Evolutionary conservation across 1,140 invertebrate genomes (phyloP), one percentile per base, ranked within the genome.

Genomic region (Sesamia nonagrioides): DNA sequence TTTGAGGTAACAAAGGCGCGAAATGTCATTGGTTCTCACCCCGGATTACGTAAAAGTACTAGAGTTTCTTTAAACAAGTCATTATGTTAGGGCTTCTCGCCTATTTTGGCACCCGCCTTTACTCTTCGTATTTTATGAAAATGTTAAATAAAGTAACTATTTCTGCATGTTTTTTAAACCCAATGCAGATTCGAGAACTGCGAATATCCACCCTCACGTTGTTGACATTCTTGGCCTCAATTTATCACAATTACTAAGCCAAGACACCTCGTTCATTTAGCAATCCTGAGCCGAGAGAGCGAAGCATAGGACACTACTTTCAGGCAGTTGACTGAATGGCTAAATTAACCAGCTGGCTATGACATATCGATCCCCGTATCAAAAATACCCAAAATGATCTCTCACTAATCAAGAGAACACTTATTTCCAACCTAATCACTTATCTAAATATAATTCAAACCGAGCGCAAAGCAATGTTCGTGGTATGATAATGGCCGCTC

Each of bases 11-110:
- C 42, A 48, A 6, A 40, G 42, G 60, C 13, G 18, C 21, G 21
- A 69, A 50, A 45, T n/a, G 42, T 69, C 66, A 69, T 42, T 21
- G 21, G 18, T 50, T 50, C 66, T 33, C 15, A 50, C 66, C 66
- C 60, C 42, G 18, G 42, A 42, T 50, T 48, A 48, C 27, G 66
- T 69, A 21, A 45, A 69, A 69, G 66, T 69, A 42, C 21, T 15
- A 11, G 21, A 69, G 6, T 48, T 69, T 33, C 66, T 50, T 50
- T 69, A 69, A 69, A 50, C 42, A 50, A 50, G 66, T 50, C 50
- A 69, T 50, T 69, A n/a, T 68, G 40, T 69, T 7, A 69, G 42
- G 63, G 13, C 13, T n/a, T 50, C 13, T 69, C 66, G 13, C 66
- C 66, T n/a, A 8, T 61, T 50, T 68, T 69, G 42, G 50, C 66